phyloP scores from a whole-genome alignment of 2,888 invertebrate species.

The Standfussiana lucernea region DNA sequence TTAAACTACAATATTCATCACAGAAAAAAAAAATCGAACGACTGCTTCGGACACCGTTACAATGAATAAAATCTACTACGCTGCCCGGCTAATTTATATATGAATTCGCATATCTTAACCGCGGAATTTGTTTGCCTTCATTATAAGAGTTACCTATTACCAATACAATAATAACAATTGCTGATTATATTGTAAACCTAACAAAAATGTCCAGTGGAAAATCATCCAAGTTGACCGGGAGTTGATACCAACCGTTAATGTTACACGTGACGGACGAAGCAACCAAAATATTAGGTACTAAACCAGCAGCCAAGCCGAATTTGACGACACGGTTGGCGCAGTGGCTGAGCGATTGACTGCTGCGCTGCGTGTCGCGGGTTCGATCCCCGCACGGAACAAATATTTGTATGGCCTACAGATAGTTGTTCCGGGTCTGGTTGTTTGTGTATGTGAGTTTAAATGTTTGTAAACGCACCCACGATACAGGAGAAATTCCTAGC shows the following conservation, averaged over 20 bases:
- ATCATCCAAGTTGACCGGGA: not conserved
- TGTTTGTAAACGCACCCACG: no score
- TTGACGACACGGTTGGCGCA: no score
- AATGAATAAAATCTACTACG: not conserved
- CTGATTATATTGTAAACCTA: slow-evolving; percentile 2
- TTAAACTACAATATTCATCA: not conserved
- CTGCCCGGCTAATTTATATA: not conserved
- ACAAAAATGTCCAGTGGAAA: not conserved
- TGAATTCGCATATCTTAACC: not conserved
- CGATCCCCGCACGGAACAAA: no score
- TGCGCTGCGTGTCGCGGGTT: no score
- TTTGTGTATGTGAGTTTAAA: no score
- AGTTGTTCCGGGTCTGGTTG: no score
- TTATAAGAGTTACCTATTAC: not conserved
- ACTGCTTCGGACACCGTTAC: not conserved
- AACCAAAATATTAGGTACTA: not conserved
- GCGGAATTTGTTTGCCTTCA: not conserved
- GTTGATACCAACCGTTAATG: not conserved
- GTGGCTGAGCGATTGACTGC: no score
- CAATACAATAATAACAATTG: not conserved
- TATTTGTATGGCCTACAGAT: no score
- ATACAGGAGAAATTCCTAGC: no score
- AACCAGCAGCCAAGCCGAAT: no score
- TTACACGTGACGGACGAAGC: not conserved
- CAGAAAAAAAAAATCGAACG: not conserved